A percentile compares a stretch with the other conserved stretches of the same genome.
Evolutionary conservation across 1,140 invertebrate genomes (phyloP).

Genomic region (Frieseomelitta varia): DNA sequence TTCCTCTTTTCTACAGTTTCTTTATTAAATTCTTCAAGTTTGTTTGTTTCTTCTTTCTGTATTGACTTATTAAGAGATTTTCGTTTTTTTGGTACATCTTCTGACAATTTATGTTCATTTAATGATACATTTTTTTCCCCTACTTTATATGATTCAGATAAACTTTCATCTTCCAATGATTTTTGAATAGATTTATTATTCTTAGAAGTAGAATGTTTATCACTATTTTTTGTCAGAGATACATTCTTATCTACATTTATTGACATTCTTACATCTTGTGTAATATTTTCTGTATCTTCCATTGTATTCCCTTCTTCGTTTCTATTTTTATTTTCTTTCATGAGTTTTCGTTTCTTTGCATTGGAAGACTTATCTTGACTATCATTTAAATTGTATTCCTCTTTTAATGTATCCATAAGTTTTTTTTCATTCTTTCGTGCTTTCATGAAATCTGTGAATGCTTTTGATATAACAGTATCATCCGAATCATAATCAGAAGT

Average conservation of each 20-base stretch:
- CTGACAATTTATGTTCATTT: background rate
- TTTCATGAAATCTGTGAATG: background rate
- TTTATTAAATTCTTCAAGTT: background rate
- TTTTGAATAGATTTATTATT: background rate
- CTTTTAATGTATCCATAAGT: too few species aligned
- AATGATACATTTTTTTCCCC: background rate
- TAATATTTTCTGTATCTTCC: background rate
- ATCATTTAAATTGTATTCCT: background rate
- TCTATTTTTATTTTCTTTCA: background rate
- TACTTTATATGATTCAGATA: background rate
- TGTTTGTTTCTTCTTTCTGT: background rate
- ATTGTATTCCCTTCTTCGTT: background rate
- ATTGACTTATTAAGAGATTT: slow-evolving; percentile 2
- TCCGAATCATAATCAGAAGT: slow-evolving; percentile 62
- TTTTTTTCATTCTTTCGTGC: background rate
- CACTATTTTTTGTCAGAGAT: background rate
- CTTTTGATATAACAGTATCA: slow-evolving; percentile 58
- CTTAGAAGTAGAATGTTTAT: background rate
- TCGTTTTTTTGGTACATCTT: background rate
- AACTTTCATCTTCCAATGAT: background rate
- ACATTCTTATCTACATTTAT: background rate
- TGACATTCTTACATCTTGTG: background rate
- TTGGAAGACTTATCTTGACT: background rate
- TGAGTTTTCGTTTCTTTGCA: background rate
- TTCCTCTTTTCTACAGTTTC: background rate